Conservation (phyloP, 2,888 invertebrate genomes). For the Tolmerus cingulatus region DNA sequence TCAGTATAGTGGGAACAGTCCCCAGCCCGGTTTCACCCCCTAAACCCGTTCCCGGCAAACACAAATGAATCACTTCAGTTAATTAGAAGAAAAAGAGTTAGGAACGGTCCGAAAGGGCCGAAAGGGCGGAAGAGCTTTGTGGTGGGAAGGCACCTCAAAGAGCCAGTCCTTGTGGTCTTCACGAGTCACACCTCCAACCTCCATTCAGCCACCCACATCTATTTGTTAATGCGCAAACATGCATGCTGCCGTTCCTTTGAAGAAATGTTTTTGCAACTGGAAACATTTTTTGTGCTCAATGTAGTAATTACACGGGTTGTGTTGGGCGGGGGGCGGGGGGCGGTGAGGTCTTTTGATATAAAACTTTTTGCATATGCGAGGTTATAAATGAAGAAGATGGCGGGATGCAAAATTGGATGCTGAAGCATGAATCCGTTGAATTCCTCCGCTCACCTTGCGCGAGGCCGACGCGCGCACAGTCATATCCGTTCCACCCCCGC, state of each 20-base stretch:
- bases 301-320: constrained; percentile 12
- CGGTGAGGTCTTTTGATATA: neutral
- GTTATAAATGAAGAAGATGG: neutral
- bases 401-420: neutral
- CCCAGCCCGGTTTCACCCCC: neutral
- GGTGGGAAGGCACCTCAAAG: neutral
- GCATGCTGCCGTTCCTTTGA: constrained; percentile 17
- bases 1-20: neutral
- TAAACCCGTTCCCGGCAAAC: neutral
- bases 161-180: neutral
- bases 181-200: constrained; percentile 16
- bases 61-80: constrained; percentile 17
- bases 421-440: neutral
- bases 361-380: neutral
- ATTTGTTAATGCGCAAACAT: constrained; percentile 33
- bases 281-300: constrained; percentile 35
- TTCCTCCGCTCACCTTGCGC: neutral
- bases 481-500: too few relatives aligned
- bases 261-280: constrained; percentile 25
- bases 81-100: constrained; percentile 23
- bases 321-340: neutral
- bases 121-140: neutral
- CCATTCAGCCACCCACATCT: constrained; percentile 18
- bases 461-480: neutral
- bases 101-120: neutral